phyloP scores from a whole-genome alignment of 2,113 vertebrate genomes.

The Telmatochromis sp. region DNA sequence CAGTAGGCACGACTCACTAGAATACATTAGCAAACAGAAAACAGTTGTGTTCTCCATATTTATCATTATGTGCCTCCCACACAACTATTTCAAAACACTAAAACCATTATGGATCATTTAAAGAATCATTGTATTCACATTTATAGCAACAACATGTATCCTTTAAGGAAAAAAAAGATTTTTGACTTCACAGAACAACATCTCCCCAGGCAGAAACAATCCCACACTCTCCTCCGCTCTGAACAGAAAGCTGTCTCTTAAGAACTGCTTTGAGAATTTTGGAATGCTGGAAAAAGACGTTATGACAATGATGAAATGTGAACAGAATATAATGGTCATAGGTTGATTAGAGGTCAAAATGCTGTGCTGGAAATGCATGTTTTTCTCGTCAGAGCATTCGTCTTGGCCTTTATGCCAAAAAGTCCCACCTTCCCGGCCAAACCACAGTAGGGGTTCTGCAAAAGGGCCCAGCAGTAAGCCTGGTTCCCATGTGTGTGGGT shows the following conservation, averaged over 20 bases:
- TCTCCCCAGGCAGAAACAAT: slow-evolving; percentile 40
- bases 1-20: not conserved
- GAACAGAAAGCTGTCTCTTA: slow-evolving; percentile 25
- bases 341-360: slow-evolving; percentile 32
- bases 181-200: slow-evolving; percentile 36
- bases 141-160: slow-evolving; percentile 17
- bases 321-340: slow-evolving; percentile 21
- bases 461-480: not conserved
- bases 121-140: slow-evolving; percentile 35
- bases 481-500: slow-evolving; percentile 39
- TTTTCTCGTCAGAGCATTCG: slow-evolving; percentile 12
- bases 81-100: slow-evolving; percentile 15
- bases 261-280: slow-evolving; percentile 44
- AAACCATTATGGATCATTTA: slow-evolving; percentile 46
- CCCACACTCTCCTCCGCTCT: slow-evolving; percentile 47
- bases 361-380: not conserved
- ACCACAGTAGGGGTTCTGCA: slow-evolving; percentile 2
- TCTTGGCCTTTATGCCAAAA: not conserved
- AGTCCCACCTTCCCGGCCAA: slow-evolving; percentile 2
- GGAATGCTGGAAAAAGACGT: slow-evolving; percentile 42
- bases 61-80: slow-evolving; percentile 29
- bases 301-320: slow-evolving; percentile 28
- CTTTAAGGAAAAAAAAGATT: not conserved
- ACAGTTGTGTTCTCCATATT: slow-evolving; percentile 5
- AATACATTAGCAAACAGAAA: not conserved